Base-by-base conservation (phyloP, 1,140 invertebrate species). In the Drosophila albomicans region DNA sequence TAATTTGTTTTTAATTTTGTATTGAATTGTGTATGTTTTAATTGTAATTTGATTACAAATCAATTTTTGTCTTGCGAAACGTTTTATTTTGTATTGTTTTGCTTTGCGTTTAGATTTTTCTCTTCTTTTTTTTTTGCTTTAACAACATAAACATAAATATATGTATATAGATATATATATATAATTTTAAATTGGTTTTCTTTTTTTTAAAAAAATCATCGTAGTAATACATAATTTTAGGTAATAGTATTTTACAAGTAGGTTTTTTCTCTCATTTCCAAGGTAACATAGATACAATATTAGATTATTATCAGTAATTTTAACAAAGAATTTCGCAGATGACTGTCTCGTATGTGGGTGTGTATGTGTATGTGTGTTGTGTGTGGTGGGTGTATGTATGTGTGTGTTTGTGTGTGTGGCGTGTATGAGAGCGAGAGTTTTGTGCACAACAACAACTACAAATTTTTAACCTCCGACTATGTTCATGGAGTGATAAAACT, bases 381-480 rank as follows among this genome's bases (percentile, higher is more conserved):
- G 45, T 46, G 45, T 49, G 16, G 41, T 67, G 32, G 78, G 10
- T 67, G 13, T 63, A 16, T 71, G 13, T 58, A 16, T 81, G 7
- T 67, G n/a, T 63, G 35, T 71, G n/a, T 58, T 20, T 20, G 32
- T 81, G 8, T 63, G 35, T 71, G 13, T 58, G 38, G 69, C 76
- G 64, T 65, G 65, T 73, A 81, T 80, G 76, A 77, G 82, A 75
- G 82, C 76, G 82, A 82, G 86, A 84, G 84, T 78, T 90, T 91
- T 90, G 82, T 86, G 86, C 79, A 89, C 73, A 88, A 89, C 85
- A 87, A 88, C 85, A 89, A 90, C 81, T 85, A 85, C 86, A 80
- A 80, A 76, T 89, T 82, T 81, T 88, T 85, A 85, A 90, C 85
- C 86, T 90, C 87, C 81, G 81, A 90, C 86, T 67, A 57, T 89